Evolutionary conservation across 2,113 vertebrate species (phyloP), one percentile per base, ranked within the genome.

Genomic region (Lagopus leucura): DNA sequence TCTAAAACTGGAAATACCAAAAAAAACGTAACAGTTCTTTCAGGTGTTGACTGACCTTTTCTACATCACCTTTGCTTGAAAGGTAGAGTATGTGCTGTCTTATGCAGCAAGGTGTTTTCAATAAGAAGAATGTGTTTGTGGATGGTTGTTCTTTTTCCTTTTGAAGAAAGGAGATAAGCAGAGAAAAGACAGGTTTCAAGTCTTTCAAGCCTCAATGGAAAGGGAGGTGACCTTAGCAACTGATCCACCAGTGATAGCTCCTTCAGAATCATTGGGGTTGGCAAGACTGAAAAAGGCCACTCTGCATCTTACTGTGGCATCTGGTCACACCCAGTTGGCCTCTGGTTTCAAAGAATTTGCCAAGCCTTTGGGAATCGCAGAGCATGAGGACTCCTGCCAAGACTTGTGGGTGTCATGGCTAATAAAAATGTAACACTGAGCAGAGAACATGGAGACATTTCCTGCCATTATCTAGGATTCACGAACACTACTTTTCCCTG

Each of bases 1-100:
- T 93, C 92, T 95, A 93, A 96, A 91, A 89, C 42, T 82, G 64
- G 85, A 87, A 93, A 61, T 22, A 27, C 25, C 34, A 32, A 64
- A 60, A 74, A 77, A 47, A 91, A 15, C 22, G 67, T 43, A 73
- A 71, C 52, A 73, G 0, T 0, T 91, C 86, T 79, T 11, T 77
- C 67, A 22, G 7, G 11, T 82, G 45, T 60, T 70, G 67, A 13
- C 55, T 85, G 83, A 89, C 65, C 47, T 80, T 74, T 92, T 82
- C n/a, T 73, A 6, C 7, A 40, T 7, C 32, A 67, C 45, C 30
- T 82, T 58, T 48, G 42, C 75, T 88, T 38, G 34, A 63, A 89
- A 86, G 21, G 21, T 74, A 30, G 28, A 80, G 10, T 58, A 63
- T 19, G 3, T 84, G 19, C 48, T 71, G 1, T 79, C 30, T 82